Evolutionary conservation across 37 sponge, comb jelly and placozoan genomes (phyloP), one percentile per base, ranked within the genome.

Genomic region (Bolinopsis microptera): DNA sequence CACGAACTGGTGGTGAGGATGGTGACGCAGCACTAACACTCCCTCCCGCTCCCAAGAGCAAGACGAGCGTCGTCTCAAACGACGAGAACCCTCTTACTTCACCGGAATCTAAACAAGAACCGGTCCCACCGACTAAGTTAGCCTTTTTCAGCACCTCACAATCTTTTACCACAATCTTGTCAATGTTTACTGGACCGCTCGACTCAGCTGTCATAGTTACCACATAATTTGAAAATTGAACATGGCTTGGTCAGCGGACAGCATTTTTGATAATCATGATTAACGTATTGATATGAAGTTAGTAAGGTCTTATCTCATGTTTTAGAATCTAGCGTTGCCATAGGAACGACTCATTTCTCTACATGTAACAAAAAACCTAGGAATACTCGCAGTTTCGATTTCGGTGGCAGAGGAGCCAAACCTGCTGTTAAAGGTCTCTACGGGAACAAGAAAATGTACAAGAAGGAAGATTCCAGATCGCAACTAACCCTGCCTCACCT

Each of bases 31-130:
- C 16, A 72, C 82, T 80, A 13, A 21, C 38, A 34, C 37, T 80
- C 21, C 82, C 82, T 3, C 82, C 82, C 23, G 82, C 82, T 30
- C 82, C 82, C 82, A 80, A 80, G 37, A 80, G 82, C 23, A 80
- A 34, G 22, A 80, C 82, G 23, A 80, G 82, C 32, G 82, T 80
- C 23, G 82, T 80, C 1, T 80, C 82, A 8, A 22, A 22, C 5
- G 37, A 80, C 0, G 82, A 80, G 9, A 23, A 5, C 3, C 31
- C 31, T 28, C n/a, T n/a, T 3, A n/a, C 31, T 72, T 72, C 75
- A 72, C 75, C 75, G 5, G 31, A 30, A n/a, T 72, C 75, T 5
- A 28, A 72, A 28, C 31, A 72, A n/a, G 75, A 48, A 13, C 61
- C 61, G 13, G 61, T 48, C 5, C 61, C 61, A 48, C 61, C 75